Evolutionary conservation across 2,888 invertebrate species (phyloP), one percentile per base, ranked within the genome.

Genomic region (Lottia scabra): DNA sequence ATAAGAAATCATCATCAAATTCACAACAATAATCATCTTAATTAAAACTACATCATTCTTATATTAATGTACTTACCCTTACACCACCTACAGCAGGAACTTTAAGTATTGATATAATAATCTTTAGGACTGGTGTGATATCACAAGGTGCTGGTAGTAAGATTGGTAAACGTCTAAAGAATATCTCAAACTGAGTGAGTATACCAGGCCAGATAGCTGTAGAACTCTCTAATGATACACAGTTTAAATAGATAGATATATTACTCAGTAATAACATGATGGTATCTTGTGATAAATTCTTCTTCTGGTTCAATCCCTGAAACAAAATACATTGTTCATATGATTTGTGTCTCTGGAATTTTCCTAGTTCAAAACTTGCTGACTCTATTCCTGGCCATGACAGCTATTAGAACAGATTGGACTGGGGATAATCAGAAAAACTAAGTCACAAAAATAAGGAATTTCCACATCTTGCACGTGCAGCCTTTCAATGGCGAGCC

Each of bases 241-340:
- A 96, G 86, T 97, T 96, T 86, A 99, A 92, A 91, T 99, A 99
- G 88, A 94, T 94, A 1, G 97, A 95, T 87, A 99, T 93, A 91
- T 99, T 99, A 87, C 94, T 94, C 71, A 97, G 92, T 79, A 97
- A 94, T 46, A 94, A 92, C 10, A 94, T 93, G 75, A 98, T 91
- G 66, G 92, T 92, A 77, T 86, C 84, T 75, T 85, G 74, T 70
- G 94, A 93, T 68, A 95, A 88, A 0, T 93, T 93, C 90, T 96
- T 96, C 84, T 93, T 94, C 2, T 93, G 93, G 91, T 95, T 95
- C 69, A 96, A 84, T 19, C 94, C 93, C 92, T 88, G 77, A 10
- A 73, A 46, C 38, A 38, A 38, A 38, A 38, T n/a, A n/a, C n/a
- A n/a, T n/a, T n/a, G n/a, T n/a, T n/a, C n/a, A n/a, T n/a, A n/a